Base-by-base conservation (phyloP, 2,888 invertebrate genomes). In the Rhagonycha fulva region DNA sequence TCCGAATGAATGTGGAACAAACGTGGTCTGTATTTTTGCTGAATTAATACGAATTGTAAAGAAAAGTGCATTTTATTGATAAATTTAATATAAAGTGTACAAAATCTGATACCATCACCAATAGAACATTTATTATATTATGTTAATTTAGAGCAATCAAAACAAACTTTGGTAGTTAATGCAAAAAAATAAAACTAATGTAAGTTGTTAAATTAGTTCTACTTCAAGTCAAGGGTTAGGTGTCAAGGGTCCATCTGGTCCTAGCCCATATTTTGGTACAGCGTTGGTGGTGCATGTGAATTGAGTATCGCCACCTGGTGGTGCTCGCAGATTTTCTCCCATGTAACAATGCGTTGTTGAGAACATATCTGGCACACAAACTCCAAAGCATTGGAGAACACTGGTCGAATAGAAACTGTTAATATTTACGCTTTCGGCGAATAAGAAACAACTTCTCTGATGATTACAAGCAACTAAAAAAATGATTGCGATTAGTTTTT, bases 381-480 rank as follows among this genome's bases (percentile, higher is more conserved):
- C 0, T 24, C n/a, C 69, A 24, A 12, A n/a, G 24, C 19, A 60
- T 66, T 24, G 19, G 1, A 66, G n/a, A 12, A 26, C 24, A 2
- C 63, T 26, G 2, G n/a, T 32, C 28, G 70, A 32, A 9, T 23
- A 26, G n/a, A 70, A 70, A 24, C 47, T 70, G 23, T 68, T 61
- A 0, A 12, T 7, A 4, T n/a, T 28, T 5, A 69, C 69, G 61
- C 73, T 73, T 73, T 73, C 73, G 2, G 32, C 60, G 12, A 68
- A 30, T 14, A 28, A 68, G 26, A 62, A 28, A 5, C 30, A 19
- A 24, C 68, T 60, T 9, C 73, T 60, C 7, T 68, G 14, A 69
- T 73, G 73, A 23, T 23, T 68, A 19, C 73, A 73, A 14, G n/a
- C 3, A 28, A 68, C 73, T 73, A 24, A 60, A 73, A n/a, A 47